Evolutionary conservation across 2,888 invertebrate species (phyloP).

Genomic region (Scrobipalpa atriplicella): DNA sequence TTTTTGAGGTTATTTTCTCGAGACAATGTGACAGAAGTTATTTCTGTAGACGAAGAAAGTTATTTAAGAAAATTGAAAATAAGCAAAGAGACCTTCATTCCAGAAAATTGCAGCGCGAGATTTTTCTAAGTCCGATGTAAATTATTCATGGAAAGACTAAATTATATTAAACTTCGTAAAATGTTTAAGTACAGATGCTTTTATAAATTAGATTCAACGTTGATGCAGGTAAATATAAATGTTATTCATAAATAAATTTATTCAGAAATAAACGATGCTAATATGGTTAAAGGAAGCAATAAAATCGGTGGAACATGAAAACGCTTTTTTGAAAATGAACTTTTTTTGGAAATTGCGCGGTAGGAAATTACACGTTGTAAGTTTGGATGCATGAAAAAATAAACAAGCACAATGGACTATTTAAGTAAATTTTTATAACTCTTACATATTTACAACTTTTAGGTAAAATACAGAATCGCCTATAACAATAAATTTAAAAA

Average conservation of each 20-base stretch:
- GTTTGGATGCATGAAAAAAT: conserved; percentile 47
- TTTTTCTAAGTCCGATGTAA: too few relatives aligned
- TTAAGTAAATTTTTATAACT: conserved; percentile 49
- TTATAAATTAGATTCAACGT: background rate
- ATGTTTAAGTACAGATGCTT: background rate
- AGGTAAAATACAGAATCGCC: background rate
- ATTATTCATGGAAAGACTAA: background rate
- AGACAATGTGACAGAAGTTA: background rate
- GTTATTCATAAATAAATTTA: conserved; percentile 39
- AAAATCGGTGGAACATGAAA: conserved; percentile 41
- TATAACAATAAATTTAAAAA: too few relatives aligned
- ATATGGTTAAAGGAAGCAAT: conserved; percentile 39
- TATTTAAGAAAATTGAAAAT: background rate
- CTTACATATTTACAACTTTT: conserved; percentile 39
- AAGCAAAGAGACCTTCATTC: background rate
- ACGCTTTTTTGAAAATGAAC: conserved; percentile 41
- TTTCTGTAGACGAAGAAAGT: background rate
- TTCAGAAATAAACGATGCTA: conserved; percentile 37
- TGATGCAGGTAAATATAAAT: background rate
- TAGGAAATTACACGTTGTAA: conserved; percentile 45
- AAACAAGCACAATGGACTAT: conserved; percentile 43
- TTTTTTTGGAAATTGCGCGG: conserved; percentile 40
- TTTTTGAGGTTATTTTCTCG: conserved; percentile 37
- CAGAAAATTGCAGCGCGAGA: too few relatives aligned
- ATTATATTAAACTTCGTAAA: background rate